Evolutionary conservation across 2,888 invertebrate genomes (phyloP), one percentile per base, ranked within the genome.

Genomic region (Himalopsyche tibetana): DNA sequence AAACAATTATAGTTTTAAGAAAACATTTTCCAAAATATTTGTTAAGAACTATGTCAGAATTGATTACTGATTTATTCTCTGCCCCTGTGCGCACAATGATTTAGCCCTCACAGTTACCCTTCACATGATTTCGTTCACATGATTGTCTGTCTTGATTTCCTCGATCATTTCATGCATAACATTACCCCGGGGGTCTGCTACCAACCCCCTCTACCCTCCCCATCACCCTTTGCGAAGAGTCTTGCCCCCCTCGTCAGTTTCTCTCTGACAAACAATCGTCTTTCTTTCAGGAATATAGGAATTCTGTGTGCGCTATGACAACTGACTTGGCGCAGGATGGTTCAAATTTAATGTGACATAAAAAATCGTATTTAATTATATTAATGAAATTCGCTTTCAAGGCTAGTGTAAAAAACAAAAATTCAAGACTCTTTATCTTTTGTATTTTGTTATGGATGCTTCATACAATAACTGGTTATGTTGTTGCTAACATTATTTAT

Each of bases 121-220:
- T 84, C 85, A 80, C 84, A 86, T 63, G 84, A 86, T 86, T 86
- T 80, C 79, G 87, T 87, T 87, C 87, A 85, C 87, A 87, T 87
- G 87, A 87, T 87, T 85, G 86, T 87, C 86, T 85, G 86, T 84
- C 82, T 84, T 86, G 87, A 87, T 87, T 86, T 86, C 87, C 83
- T 86, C 55, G 84, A 55, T 85, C 84, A 80, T 80, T 86, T 56
- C 86, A 84, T 45, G 83, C 84, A 84, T 83, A 69, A 51, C 84
- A 83, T 80, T 85, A 87, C 87, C 82, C 74, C 74, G 74, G 74
- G 74, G 74, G 74, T 9, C 74, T 74, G 74, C 74, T 74, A 36
- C 74, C 36, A 11, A 5, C 74, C 36, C 12, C 74, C 74, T 51
- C 51, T 51, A 4, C 12, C 12, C 74, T 74, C 74, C 15, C 11